These are phyloP conservation scores for Meloidogyne hapla DNA, from an alignment of 1,140 invertebrate species.

Conservation along the genomic window DNA sequence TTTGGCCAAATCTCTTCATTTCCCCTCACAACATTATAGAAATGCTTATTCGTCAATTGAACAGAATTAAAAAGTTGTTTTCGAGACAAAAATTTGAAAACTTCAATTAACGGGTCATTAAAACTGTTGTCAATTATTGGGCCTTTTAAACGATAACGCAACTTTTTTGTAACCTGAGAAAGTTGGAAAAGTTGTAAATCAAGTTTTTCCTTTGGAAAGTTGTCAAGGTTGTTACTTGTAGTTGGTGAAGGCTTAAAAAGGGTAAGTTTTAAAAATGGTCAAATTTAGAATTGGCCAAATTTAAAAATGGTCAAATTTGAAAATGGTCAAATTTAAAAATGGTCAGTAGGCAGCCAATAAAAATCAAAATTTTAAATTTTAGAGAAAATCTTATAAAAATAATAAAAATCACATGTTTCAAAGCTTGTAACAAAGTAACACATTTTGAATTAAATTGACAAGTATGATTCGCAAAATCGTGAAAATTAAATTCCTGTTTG, in stretches of 20 bases:
- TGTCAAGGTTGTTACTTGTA: background rate
- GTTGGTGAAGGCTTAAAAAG: background rate
- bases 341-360: too few species aligned
- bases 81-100: constrained; percentile 10
- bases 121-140: background rate
- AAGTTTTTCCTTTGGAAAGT: background rate
- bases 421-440: background rate
- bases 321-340: background rate
- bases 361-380: too few species aligned
- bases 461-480: background rate
- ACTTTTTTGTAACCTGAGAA: background rate
- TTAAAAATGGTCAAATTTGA: background rate
- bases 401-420: too few species aligned
- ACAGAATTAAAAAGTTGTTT: constrained; percentile 17
- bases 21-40: constrained; percentile 7
- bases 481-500: background rate
- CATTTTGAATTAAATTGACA: background rate
- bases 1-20: constrained; percentile 17
- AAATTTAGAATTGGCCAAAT: background rate
- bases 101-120: constrained; percentile 11
- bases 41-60: constrained; percentile 6
- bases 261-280: background rate
- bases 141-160: background rate
- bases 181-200: background rate
- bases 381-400: too few species aligned